Percentiles rank a stretch among this genome's conserved stretches.
Conservation (phyloP, 1,140 invertebrate genomes). For the Andrena cerasifolii region DNA sequence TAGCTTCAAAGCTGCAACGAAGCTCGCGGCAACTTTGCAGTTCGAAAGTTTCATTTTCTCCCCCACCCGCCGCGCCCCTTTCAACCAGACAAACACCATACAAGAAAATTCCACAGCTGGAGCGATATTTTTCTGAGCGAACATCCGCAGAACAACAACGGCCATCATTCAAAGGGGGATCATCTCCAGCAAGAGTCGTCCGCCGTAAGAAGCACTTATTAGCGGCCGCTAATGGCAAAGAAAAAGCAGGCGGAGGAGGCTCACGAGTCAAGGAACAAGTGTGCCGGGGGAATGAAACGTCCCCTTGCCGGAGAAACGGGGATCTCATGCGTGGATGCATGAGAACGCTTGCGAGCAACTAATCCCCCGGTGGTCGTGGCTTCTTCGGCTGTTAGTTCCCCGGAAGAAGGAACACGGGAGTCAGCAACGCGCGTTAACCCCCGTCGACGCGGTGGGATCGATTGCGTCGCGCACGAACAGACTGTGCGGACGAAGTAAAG, state of each 20-base stretch:
- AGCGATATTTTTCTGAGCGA: too few species aligned
- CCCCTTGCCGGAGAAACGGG: neutral
- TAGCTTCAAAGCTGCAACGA: too few species aligned
- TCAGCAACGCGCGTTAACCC: constrained; percentile 13
- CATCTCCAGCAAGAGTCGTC: neutral
- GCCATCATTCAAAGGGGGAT: neutral
- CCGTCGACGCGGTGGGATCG: constrained; percentile 2
- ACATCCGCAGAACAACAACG: neutral
- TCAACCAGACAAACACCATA: too few species aligned
- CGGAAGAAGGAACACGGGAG: neutral
- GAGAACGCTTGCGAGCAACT: neutral
- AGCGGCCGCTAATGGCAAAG: neutral
- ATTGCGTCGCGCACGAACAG: neutral
- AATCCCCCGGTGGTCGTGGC: neutral
- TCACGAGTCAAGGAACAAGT: constrained; percentile 12
- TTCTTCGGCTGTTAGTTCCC: neutral
- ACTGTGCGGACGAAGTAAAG: neutral
- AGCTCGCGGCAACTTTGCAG: too few species aligned
- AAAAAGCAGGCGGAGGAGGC: neutral
- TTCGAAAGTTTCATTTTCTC: too few species aligned
- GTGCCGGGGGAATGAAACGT: constrained; percentile 12
- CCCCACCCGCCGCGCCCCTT: too few species aligned
- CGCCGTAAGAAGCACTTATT: neutral
- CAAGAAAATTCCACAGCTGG: too few species aligned
- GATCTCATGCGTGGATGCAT: constrained; percentile 14